Evolutionary conservation across 2,797 vertebrate genomes (phyloP).

Genomic region (Telmatherina bonti): DNA sequence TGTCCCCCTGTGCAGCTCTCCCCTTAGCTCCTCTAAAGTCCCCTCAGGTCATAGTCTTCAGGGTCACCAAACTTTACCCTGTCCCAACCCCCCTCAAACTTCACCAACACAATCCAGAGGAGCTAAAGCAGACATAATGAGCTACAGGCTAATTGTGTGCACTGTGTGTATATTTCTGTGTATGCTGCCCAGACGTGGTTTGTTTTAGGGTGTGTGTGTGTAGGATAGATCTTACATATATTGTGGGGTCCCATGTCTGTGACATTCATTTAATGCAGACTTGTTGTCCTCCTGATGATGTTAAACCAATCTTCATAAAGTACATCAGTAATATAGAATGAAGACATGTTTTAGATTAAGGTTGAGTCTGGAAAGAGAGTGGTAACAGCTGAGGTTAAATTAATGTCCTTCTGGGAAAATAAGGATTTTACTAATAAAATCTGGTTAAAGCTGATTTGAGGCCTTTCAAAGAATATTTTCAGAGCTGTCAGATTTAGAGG

Average conservation of each 20-base stretch:
- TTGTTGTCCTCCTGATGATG: background rate
- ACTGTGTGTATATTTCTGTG: slow-evolving; percentile 39
- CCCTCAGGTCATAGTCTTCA: slow-evolving; percentile 66
- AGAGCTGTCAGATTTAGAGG: slow-evolving; percentile 3
- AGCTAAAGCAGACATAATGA: slow-evolving; percentile 75
- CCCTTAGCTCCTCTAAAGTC: slow-evolving; percentile 44
- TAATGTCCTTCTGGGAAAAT: too few relatives aligned
- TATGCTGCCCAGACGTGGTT: slow-evolving; percentile 12
- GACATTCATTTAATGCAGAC: too few relatives aligned
- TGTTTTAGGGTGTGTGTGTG: slow-evolving; percentile 18
- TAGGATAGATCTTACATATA: background rate
- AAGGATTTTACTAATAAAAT: slow-evolving; percentile 8
- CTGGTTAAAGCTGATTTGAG: slow-evolving; percentile 28
- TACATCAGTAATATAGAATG: too few relatives aligned
- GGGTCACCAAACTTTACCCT: slow-evolving; percentile 64
- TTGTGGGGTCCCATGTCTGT: background rate
- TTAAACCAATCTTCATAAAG: too few relatives aligned
- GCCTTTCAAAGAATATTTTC: slow-evolving; percentile 19
- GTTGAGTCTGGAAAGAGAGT: too few relatives aligned
- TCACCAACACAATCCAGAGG: slow-evolving; percentile 42
- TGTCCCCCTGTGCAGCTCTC: slow-evolving; percentile 16
- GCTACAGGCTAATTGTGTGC: slow-evolving; percentile 61
- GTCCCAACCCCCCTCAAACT: slow-evolving; percentile 29
- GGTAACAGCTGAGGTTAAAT: too few relatives aligned
- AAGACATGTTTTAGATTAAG: too few relatives aligned